Evolutionary conservation across 2,888 invertebrate genomes (phyloP), one percentile per base, ranked within the genome.

Genomic region (Oligia latruncula): DNA sequence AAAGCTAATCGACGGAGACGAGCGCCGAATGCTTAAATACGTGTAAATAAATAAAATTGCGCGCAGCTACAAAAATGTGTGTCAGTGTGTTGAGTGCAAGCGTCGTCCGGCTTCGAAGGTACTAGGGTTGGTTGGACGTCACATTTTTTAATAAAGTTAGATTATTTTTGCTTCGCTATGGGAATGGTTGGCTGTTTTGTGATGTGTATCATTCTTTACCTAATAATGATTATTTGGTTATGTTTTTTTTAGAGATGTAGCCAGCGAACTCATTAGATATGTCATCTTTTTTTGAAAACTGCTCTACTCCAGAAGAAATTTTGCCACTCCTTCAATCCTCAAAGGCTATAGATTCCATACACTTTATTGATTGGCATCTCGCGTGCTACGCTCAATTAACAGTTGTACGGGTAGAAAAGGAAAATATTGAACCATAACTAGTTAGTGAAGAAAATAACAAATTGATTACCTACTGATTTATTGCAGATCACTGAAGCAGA

Each of bases 31-130:
- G 89, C 88, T 91, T 92, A 94, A 94, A 94, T 90, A 90, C 91
- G 92, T 90, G 93, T 94, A 95, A 94, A 95, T 94, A 94, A 93
- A 95, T 95, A 95, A 95, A 95, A 94, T 92, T 90, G 93, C 92
- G 90, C 88, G 89, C 89, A 89, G 90, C 88, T 91, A 91, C 89
- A 93, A 93, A 95, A 92, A 95, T 95, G 94, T 95, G 90, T 95
- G 95, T 95, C 92, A 96, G 95, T 96, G 90, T 95, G 96, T 93
- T 95, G 94, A 91, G 91, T 88, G 89, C 80, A 87, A 80, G 80
- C 84, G 85, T 85, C 77, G 89, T 91, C 90, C 92, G 91, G 92
- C 87, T 90, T 85, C 80, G 72, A 85, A 85, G 87, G 86, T 87
- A 86, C 83, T 89, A 92, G 90, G 90, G 88, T 82, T 89, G 88